Percentiles rank a stretch among this genome's conserved stretches.
Conservation (phyloP, 2,797 vertebrate genomes). For the Danio jaintianensis region DNA sequence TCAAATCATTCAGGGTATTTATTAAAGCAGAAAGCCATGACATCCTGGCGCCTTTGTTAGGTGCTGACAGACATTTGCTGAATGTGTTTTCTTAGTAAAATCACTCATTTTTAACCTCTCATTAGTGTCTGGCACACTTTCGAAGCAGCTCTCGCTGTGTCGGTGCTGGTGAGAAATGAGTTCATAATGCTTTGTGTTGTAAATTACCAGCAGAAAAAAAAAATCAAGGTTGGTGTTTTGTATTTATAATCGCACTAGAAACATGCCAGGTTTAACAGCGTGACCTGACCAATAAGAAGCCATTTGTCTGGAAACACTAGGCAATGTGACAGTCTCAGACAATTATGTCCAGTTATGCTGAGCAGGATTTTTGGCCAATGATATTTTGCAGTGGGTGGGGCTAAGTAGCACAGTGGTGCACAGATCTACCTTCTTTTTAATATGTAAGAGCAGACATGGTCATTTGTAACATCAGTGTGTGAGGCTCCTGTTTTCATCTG, state of each 20-base stretch:
- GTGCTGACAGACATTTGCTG: constrained; percentile 15
- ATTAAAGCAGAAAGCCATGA: constrained; percentile 29
- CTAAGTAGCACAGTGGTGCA: background rate
- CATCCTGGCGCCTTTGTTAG: constrained; percentile 22
- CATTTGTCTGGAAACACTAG: background rate
- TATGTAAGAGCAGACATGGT: background rate
- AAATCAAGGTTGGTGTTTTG: constrained; percentile 21
- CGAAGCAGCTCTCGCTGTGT: constrained; percentile 30
- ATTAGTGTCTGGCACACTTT: constrained; percentile 48
- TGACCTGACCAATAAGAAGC: background rate
- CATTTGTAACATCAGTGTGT: background rate
- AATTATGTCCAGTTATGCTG: background rate
- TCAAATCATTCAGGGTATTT: constrained; percentile 41
- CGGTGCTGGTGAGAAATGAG: constrained; percentile 50
- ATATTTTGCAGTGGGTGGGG: background rate
- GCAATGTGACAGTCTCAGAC: background rate
- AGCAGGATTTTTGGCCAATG: background rate
- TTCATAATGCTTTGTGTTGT: constrained; percentile 43
- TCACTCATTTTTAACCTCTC: constrained; percentile 45
- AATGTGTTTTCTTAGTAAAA: constrained; percentile 42
- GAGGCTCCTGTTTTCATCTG: background rate
- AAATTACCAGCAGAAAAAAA: constrained; percentile 44
- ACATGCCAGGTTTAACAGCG: background rate
- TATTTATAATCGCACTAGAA: constrained; percentile 20
- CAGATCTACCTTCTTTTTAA: background rate